Percentiles rank a stretch among this genome's conserved stretches.
Conservation (phyloP, 2,888 invertebrate genomes). For the Cryptocephalus moraei region DNA sequence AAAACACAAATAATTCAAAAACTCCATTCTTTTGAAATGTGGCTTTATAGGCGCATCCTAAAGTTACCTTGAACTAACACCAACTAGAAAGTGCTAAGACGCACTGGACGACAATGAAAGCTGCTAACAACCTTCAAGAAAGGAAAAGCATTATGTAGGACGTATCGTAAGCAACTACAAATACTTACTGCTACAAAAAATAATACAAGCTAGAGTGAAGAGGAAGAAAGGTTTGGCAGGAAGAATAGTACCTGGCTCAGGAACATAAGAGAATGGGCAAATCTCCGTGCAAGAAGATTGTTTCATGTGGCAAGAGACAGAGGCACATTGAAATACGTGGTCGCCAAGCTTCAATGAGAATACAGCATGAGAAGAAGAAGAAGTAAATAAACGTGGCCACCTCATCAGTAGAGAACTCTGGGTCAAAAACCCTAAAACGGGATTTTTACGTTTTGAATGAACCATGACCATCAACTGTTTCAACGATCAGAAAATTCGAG, state of each 20-base stretch:
- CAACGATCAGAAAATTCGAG: too few relatives aligned
- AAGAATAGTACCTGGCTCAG: background rate
- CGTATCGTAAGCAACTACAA: background rate
- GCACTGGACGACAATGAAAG: background rate
- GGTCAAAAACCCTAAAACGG: too few relatives aligned
- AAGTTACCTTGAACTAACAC: conserved; percentile 23
- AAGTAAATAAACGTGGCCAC: too few relatives aligned
- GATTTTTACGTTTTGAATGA: too few relatives aligned
- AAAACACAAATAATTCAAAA: background rate
- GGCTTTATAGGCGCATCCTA: conserved; percentile 10
- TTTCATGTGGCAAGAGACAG: background rate
- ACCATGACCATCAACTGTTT: too few relatives aligned
- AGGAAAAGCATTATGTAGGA: background rate
- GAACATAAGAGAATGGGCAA: background rate
- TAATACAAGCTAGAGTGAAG: background rate
- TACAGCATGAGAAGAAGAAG: too few relatives aligned
- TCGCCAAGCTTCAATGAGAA: background rate
- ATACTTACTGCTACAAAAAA: background rate
- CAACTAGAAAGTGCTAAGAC: conserved; percentile 1
- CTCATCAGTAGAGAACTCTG: too few relatives aligned
- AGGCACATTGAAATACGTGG: background rate
- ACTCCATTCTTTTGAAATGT: conserved; percentile 1
- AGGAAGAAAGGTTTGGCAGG: background rate
- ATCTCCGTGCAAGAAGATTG: background rate
- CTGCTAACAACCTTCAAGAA: background rate